These are phyloP conservation scores for Parnassius apollo DNA, from an alignment of 2,888 invertebrate genomes.

Conservation along the genomic window DNA sequence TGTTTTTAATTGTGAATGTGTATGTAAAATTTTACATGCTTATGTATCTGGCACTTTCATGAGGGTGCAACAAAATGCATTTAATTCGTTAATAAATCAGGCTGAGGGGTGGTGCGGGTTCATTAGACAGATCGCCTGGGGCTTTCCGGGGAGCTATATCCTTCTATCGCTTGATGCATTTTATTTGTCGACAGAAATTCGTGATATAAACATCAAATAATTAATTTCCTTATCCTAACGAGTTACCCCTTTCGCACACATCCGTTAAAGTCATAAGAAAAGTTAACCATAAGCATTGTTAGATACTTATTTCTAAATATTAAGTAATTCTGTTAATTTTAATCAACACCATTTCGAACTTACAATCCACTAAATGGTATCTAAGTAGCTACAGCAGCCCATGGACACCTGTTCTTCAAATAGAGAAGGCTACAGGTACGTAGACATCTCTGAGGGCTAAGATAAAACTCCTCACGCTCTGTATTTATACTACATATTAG, in stretches of 20 bases:
- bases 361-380: too few species aligned
- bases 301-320: too few species aligned
- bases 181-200: constrained; percentile 59
- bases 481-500: too few species aligned
- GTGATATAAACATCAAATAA: constrained; percentile 53
- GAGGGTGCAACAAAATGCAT: constrained; percentile 78
- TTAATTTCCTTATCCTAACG: constrained; percentile 41
- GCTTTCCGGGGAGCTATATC: constrained; percentile 71
- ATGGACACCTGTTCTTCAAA: too few species aligned
- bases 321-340: too few species aligned
- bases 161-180: constrained; percentile 66
- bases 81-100: constrained; percentile 82
- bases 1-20: too few species aligned
- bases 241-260: not conserved
- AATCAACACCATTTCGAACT: too few species aligned
- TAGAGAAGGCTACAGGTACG: too few species aligned
- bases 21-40: constrained; percentile 30
- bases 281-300: too few species aligned
- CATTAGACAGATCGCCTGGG: constrained; percentile 77
- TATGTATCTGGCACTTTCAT: constrained; percentile 52
- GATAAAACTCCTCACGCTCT: too few species aligned
- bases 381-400: too few species aligned
- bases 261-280: not conserved
- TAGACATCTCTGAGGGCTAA: too few species aligned
- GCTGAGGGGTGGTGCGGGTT: constrained; percentile 71